A percentile compares a stretch with the other conserved stretches of the same genome.
phyloP scores from a whole-genome alignment of 1,140 invertebrate genomes.

The Heliconius melpomene region DNA sequence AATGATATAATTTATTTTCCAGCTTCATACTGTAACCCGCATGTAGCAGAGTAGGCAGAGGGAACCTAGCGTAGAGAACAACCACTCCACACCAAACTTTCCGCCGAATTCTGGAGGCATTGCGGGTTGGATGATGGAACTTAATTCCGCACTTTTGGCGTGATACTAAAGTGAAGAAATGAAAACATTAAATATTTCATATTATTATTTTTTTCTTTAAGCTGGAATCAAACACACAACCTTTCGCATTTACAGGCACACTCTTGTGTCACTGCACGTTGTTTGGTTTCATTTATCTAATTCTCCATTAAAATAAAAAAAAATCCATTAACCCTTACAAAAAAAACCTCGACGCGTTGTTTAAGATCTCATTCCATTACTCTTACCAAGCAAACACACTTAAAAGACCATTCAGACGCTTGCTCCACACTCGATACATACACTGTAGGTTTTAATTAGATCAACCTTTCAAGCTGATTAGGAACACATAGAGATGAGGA shows the following conservation, averaged over 20 bases:
- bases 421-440: constrained; percentile 22
- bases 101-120: too few species aligned
- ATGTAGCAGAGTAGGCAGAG: neutral
- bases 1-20: too few species aligned
- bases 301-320: neutral
- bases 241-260: neutral
- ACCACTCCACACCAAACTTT: neutral
- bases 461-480: constrained; percentile 37
- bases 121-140: too few species aligned
- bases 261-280: too few species aligned
- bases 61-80: neutral
- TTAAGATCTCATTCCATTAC: constrained; percentile 24
- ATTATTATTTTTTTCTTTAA: too few species aligned
- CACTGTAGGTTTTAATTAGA: constrained; percentile 32
- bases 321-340: neutral
- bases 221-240: neutral
- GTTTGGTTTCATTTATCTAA: neutral
- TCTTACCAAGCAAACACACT: constrained; percentile 17
- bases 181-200: neutral
- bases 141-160: neutral
- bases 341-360: neutral
- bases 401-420: constrained; percentile 22
- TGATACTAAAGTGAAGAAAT: neutral
- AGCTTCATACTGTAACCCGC: too few species aligned
- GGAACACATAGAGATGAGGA: constrained; percentile 26